These are phyloP conservation scores for Paracentrotus lividus DNA, from an alignment of 53 echinoderm and acorn worm species.

Conservation along the genomic window DNA sequence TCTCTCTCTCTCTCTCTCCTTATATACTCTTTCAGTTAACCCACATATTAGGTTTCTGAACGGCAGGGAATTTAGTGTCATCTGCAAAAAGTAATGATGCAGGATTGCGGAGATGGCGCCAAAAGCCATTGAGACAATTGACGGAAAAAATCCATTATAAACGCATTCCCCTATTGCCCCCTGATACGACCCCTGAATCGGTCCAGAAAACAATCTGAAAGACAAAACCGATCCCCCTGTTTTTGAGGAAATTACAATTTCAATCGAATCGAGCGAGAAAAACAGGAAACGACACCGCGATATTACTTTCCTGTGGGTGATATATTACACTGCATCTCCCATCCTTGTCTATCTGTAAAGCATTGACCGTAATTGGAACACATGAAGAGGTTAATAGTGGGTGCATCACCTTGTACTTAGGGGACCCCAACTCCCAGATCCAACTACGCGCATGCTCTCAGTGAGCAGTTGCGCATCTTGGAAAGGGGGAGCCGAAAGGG, in stretches of 20 bases:
- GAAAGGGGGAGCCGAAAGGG: background rate
- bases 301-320: background rate
- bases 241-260: slow-evolving; percentile 17
- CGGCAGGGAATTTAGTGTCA: background rate
- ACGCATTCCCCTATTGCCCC: background rate
- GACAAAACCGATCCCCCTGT: background rate
- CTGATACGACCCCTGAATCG: background rate
- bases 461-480: background rate
- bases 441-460: background rate
- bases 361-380: background rate
- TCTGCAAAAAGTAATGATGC: background rate
- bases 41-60: background rate
- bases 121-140: background rate
- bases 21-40: background rate
- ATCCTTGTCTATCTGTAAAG: background rate
- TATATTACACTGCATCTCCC: background rate
- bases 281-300: background rate
- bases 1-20: background rate
- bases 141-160: background rate
- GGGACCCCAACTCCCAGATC: background rate
- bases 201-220: background rate
- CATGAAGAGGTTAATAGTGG: slow-evolving; percentile 1
- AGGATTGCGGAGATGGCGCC: background rate
- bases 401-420: background rate
- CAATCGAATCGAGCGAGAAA: background rate